Percentiles rank a stretch among this genome's conserved stretches.
Conservation (phyloP, 2,113 vertebrate species). For the Hypomesus transpacificus region DNA sequence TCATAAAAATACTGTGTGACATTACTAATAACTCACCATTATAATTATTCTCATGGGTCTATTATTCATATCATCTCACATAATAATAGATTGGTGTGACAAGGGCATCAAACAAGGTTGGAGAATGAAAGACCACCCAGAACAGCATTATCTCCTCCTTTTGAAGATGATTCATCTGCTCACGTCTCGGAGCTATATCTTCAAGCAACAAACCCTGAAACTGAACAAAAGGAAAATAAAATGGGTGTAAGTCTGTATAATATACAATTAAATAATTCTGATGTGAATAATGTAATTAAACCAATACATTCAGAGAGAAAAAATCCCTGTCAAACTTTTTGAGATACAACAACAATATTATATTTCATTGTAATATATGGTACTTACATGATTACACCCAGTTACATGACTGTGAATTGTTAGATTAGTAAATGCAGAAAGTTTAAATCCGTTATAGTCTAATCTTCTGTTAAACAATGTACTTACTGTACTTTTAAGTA, state of each 20-base stretch:
- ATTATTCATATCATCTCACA: constrained; percentile 6
- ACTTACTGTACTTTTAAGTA: too few species aligned
- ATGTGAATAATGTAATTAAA: too few species aligned
- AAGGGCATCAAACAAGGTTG: constrained; percentile 12
- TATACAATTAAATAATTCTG: background rate
- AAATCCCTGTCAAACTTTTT: too few species aligned
- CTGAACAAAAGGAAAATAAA: constrained; percentile 13
- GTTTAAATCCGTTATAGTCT: too few species aligned
- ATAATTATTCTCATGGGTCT: background rate
- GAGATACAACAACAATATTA: too few species aligned
- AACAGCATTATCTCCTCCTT: constrained; percentile 15
- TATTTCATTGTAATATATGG: too few species aligned
- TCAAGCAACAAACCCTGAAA: constrained; percentile 14
- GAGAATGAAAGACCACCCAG: constrained; percentile 15
- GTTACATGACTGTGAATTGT: too few species aligned
- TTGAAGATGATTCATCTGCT: constrained; percentile 24
- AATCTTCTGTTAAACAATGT: too few species aligned
- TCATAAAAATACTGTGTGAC: background rate
- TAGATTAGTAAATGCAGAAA: too few species aligned
- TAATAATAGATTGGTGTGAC: constrained; percentile 12
- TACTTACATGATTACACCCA: too few species aligned
- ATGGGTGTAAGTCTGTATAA: background rate
- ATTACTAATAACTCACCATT: too few species aligned
- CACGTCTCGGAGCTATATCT: constrained; percentile 11
- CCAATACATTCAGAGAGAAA: too few species aligned